A percentile compares a stretch with the other conserved stretches of the same genome.
These are phyloP conservation scores for Kryphioiulus occultus DNA, from an alignment of 2,888 invertebrate species.

Conservation along the genomic window DNA sequence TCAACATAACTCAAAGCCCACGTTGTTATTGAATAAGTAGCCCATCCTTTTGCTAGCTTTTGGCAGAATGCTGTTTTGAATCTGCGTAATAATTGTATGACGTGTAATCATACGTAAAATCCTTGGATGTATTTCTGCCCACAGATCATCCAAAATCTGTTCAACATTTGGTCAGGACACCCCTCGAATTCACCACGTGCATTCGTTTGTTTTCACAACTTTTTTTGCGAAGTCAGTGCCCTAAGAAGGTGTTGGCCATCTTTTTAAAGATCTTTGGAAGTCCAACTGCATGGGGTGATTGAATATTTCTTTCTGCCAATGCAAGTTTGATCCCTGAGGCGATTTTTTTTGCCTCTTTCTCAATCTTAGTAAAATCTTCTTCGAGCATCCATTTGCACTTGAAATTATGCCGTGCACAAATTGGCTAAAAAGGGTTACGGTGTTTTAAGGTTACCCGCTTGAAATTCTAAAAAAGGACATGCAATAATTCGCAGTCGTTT, in stretches of 20 bases:
- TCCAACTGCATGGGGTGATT: not conserved
- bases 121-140: not conserved
- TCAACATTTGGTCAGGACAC: not conserved
- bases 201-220: not conserved
- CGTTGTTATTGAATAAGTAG: not conserved
- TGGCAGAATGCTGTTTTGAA: not conserved
- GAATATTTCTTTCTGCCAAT: slow-evolving; percentile 7
- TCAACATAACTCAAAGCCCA: not conserved
- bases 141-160: not conserved
- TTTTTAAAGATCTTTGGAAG: too few relatives aligned
- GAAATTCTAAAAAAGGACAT: not conserved
- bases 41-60: not conserved
- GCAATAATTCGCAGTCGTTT: not conserved
- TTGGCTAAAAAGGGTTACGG: slow-evolving; percentile 18
- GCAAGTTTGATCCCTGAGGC: not conserved
- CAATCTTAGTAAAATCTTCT: not conserved
- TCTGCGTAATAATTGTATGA: not conserved
- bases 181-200: not conserved
- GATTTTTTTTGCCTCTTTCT: not conserved
- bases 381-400: not conserved
- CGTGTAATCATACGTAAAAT: not conserved
- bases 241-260: not conserved
- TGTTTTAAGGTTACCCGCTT: slow-evolving; percentile 28
- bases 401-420: not conserved
- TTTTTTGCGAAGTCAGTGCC: not conserved